Base-by-base conservation (phyloP, 2,797 vertebrate genomes). In the Zalophus californianus region DNA sequence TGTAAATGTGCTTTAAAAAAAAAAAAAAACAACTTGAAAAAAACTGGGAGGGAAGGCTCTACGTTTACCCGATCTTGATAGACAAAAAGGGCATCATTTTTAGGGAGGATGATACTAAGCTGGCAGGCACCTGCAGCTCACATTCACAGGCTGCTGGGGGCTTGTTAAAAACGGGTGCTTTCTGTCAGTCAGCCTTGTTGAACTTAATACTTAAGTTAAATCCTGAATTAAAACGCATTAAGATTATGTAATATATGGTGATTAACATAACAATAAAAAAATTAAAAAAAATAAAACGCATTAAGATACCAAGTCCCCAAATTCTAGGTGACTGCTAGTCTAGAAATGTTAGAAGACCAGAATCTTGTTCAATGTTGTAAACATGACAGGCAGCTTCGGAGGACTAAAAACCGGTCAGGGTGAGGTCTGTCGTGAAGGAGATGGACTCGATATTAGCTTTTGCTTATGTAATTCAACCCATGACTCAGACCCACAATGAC, bases 191-290 rank as follows among this genome's bases (percentile, higher is more conserved):
- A 62, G 21, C 3, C 86, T 87, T 87, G 29, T 50, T 38, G 11
- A 95, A 68, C 6, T 85, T 64, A 68, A 78, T 50, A 58, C 6
- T 64, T 58, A 78, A 41, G 2, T 95, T 60, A 93, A 88, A 79
- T 73, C 32, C 32, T 90, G 80, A 86, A 64, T 75, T 68, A 32
- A 90, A 96, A 94, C 77, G 25, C 68, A 73, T 44, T 70, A 70
- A 83, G 23, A 86, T 35, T n/a, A n/a, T n/a, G n/a, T n/a, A n/a
- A n/a, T n/a, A n/a, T n/a, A n/a, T n/a, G n/a, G n/a, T n/a, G n/a
- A n/a, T n/a, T n/a, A n/a, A n/a, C n/a, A n/a, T n/a, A n/a, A n/a
- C n/a, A n/a, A n/a, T n/a, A n/a, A n/a, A n/a, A n/a, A n/a, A n/a
- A n/a, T n/a, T n/a, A n/a, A n/a, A n/a, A n/a, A n/a, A n/a, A n/a